Evolutionary conservation across 2,797 vertebrate genomes (phyloP).

Genomic region (Urophycis tenuis): DNA sequence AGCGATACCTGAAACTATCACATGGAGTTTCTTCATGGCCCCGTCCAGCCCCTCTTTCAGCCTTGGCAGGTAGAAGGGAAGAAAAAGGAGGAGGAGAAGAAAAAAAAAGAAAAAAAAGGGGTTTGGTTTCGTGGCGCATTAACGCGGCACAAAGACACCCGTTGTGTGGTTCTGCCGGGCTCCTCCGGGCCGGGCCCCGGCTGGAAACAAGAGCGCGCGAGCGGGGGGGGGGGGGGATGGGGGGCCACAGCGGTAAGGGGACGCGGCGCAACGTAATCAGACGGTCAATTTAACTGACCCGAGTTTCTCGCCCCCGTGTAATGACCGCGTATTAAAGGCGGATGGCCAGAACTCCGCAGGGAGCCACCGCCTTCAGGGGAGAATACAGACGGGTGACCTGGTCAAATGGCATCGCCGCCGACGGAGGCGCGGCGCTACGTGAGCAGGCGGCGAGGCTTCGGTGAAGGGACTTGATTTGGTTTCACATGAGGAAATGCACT

Average conservation of each 20-base stretch:
- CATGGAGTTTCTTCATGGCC: slow-evolving; percentile 19
- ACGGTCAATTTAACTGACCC: slow-evolving; percentile 62
- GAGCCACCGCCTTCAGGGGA: neutral
- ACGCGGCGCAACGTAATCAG: slow-evolving; percentile 60
- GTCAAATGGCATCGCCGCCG: slow-evolving; percentile 15
- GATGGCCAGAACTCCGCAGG: slow-evolving; percentile 35
- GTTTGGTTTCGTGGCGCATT: slow-evolving; percentile 49
- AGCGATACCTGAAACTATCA: slow-evolving; percentile 41
- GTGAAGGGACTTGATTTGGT: neutral
- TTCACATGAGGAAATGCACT: no score
- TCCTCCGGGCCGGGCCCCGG: slow-evolving; percentile 35
- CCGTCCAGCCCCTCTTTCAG: slow-evolving; percentile 30
- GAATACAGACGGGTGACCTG: neutral
- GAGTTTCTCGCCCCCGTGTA: slow-evolving; percentile 67
- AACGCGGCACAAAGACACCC: slow-evolving; percentile 40
- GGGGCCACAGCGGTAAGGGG: slow-evolving; percentile 44
- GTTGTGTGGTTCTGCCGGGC: slow-evolving; percentile 41
- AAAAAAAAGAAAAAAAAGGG: slow-evolving; percentile 45
- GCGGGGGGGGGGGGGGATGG: no score
- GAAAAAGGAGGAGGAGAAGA: slow-evolving; percentile 35
- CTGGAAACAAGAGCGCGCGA: slow-evolving; percentile 51
- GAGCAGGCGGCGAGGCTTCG: neutral
- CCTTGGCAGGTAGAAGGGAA: slow-evolving; percentile 30
- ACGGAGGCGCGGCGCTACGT: neutral
- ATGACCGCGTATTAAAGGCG: slow-evolving; percentile 62